Percentiles rank a stretch among this genome's conserved stretches.
phyloP scores from a whole-genome alignment of 1,140 invertebrate species.

The Frieseomelitta varia region DNA sequence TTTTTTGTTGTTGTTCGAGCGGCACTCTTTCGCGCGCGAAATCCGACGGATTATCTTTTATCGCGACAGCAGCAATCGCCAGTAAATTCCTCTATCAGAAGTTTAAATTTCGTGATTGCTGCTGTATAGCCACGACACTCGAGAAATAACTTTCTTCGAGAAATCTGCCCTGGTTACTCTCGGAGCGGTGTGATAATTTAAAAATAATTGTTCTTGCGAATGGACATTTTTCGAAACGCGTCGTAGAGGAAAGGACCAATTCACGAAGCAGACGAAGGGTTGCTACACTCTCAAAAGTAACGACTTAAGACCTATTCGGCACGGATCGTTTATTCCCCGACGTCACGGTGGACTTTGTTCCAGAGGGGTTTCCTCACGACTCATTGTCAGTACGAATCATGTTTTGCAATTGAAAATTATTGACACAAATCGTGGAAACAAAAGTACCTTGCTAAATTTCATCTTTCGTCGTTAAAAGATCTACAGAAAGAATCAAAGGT shows the following conservation, averaged over 20 bases:
- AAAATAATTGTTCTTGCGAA: no score
- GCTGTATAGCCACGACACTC: no score
- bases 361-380: conserved; percentile 19
- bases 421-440: not conserved
- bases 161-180: no score
- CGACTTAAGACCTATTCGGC: conserved; percentile 38
- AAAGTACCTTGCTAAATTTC: no score
- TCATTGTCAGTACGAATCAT: conserved; percentile 1
- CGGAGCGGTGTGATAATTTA: not conserved
- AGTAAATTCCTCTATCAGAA: not conserved
- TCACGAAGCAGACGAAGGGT: not conserved
- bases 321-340: conserved; percentile 35
- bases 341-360: not conserved
- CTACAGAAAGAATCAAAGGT: no score
- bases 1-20: no score
- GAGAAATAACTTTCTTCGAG: no score
- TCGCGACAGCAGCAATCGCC: not conserved
- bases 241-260: not conserved
- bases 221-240: no score
- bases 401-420: conserved; percentile 16
- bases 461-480: not conserved
- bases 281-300: conserved; percentile 9
- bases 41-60: not conserved
- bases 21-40: not conserved
- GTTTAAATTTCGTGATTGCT: no score